These are phyloP conservation scores for Papilio machaon DNA, from an alignment of 1,140 invertebrate genomes.

Conservation along the genomic window DNA sequence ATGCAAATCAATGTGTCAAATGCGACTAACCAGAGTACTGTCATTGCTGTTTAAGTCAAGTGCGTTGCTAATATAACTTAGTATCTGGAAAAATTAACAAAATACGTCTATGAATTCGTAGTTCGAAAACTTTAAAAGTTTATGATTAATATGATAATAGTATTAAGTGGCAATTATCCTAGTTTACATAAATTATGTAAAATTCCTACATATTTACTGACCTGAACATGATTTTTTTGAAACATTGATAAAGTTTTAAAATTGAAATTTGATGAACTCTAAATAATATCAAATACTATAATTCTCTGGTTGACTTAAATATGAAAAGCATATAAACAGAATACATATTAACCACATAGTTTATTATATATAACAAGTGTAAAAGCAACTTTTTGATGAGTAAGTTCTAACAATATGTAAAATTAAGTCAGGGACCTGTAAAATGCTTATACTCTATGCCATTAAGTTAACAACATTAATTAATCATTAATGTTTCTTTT, in stretches of 20 bases:
- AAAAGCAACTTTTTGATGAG: background rate
- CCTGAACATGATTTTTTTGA: background rate
- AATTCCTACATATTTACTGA: background rate
- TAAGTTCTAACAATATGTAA: background rate
- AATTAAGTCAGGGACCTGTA: background rate
- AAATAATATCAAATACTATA: background rate
- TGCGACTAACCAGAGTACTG: conserved; percentile 68
- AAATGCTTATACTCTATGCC: conserved; percentile 2
- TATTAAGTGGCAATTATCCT: background rate
- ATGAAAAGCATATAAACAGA: background rate
- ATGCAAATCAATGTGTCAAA: conserved; percentile 45
- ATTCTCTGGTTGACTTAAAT: background rate
- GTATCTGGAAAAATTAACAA: conserved; percentile 74
- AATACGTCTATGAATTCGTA: background rate
- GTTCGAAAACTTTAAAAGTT: background rate
- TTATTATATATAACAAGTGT: conserved; percentile 23
- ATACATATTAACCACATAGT: background rate
- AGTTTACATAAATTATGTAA: background rate
- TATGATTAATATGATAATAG: background rate
- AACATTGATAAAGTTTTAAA: background rate
- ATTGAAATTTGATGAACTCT: background rate
- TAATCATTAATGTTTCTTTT: conserved; percentile 1
- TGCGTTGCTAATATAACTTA: conserved; percentile 72
- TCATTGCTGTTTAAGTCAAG: conserved; percentile 65
- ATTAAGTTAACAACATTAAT: conserved; percentile 26